Conservation (phyloP, 1,140 invertebrate species). For the Tribolium castaneum region DNA sequence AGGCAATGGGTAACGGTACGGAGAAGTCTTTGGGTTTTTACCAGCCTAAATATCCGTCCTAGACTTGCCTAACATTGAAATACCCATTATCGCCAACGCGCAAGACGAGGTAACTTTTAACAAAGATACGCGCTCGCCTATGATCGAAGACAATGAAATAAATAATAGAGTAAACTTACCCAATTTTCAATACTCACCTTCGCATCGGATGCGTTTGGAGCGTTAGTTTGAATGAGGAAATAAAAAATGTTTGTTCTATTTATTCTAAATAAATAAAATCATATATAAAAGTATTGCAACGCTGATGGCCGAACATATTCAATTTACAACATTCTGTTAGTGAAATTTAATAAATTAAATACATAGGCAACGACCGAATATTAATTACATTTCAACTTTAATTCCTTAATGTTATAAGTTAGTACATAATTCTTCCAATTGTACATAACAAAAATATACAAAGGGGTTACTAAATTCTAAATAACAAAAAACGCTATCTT, state of each 20-base stretch:
- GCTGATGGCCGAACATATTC: not conserved
- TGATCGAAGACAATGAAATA: not conserved
- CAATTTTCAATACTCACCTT: not conserved
- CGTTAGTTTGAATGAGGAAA: not conserved
- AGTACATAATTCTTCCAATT: not conserved
- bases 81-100: not conserved
- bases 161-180: conserved; percentile 16
- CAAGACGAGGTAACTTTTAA: not conserved
- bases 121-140: not conserved
- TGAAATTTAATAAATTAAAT: conserved; percentile 12
- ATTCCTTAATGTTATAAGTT: conserved; percentile 9
- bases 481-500: not conserved
- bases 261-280: conserved; percentile 43
- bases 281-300: conserved; percentile 41
- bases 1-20: conserved; percentile 35
- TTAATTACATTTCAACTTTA: not conserved
- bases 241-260: conserved; percentile 13
- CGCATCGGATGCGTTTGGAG: not conserved
- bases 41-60: conserved; percentile 16
- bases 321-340: conserved; percentile 23
- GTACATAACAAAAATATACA: conserved; percentile 6
- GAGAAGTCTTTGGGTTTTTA: conserved; percentile 30
- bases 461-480: not conserved
- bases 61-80: not conserved
- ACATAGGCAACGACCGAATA: not conserved